Percentiles rank a stretch among this genome's conserved stretches.
Conservation (phyloP, 2,113 vertebrate species). For the Larimichthys crocea region DNA sequence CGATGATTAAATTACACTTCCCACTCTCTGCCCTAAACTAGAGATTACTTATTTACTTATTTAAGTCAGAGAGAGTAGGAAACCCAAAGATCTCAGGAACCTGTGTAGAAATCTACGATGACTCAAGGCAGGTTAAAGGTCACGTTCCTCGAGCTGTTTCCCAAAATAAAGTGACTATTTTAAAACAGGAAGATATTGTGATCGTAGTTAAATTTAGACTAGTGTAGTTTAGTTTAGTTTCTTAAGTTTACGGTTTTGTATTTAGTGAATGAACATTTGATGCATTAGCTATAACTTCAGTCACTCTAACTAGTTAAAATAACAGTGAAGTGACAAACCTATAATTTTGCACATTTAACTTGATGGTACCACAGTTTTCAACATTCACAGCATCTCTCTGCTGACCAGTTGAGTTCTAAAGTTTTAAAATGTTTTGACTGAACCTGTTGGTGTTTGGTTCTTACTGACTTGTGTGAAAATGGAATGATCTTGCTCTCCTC, state of each 20-base stretch:
- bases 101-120: not conserved
- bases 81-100: not conserved
- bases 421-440: not conserved
- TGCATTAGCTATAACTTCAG: not conserved
- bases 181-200: not conserved
- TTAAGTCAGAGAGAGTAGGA: not conserved
- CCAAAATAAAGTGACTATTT: not conserved
- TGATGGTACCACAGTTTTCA: not conserved
- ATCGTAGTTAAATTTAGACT: not conserved
- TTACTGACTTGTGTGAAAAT: constrained; percentile 14
- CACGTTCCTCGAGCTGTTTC: not conserved
- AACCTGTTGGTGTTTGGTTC: constrained; percentile 11
- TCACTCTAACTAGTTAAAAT: not conserved
- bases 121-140: not conserved
- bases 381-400: not conserved
- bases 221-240: no score
- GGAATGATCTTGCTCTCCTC: constrained; percentile 9
- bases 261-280: not conserved
- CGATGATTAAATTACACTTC: constrained; percentile 12
- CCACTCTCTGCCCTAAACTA: not conserved
- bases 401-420: not conserved
- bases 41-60: not conserved
- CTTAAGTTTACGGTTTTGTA: not conserved
- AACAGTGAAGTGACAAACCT: not conserved
- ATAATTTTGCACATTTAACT: not conserved